Evolutionary conservation across 2,113 vertebrate genomes (phyloP).

Genomic region (Gallinago paraguaiae): DNA sequence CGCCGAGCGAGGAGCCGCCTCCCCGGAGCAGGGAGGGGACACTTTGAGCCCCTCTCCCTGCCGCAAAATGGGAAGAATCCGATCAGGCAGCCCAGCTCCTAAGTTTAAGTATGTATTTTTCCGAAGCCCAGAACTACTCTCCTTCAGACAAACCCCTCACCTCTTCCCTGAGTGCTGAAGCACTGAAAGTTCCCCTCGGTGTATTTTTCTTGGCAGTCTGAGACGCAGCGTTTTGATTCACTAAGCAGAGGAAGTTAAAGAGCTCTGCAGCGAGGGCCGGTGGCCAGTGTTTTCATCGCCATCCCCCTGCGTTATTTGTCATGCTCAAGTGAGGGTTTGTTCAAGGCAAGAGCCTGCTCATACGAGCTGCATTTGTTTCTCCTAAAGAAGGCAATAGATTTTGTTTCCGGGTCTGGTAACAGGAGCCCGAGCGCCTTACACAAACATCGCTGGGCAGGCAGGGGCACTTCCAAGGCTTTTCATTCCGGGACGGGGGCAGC

Average conservation of each 20-base stretch:
- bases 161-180: constrained; percentile 39
- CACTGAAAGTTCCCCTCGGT: constrained; percentile 48
- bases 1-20: not conserved
- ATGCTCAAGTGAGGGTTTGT: constrained; percentile 20
- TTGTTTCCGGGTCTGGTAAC: constrained; percentile 50
- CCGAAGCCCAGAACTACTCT: not conserved
- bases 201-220: constrained; percentile 52
- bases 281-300: constrained; percentile 30
- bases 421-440: not conserved
- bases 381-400: constrained; percentile 42
- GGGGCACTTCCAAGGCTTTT: not conserved
- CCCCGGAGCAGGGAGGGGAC: not conserved
- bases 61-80: not conserved
- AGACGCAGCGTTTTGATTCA: constrained; percentile 25
- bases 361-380: constrained; percentile 21
- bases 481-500: not conserved
- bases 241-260: constrained; percentile 31
- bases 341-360: constrained; percentile 3
- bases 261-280: not conserved
- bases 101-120: not conserved
- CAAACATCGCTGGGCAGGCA: not conserved
- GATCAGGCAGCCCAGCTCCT: not conserved
- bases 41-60: not conserved
- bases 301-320: constrained; percentile 35
- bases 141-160: constrained; percentile 41